Evolutionary conservation across 2,113 vertebrate species (phyloP).

Genomic region (Otus sunia): DNA sequence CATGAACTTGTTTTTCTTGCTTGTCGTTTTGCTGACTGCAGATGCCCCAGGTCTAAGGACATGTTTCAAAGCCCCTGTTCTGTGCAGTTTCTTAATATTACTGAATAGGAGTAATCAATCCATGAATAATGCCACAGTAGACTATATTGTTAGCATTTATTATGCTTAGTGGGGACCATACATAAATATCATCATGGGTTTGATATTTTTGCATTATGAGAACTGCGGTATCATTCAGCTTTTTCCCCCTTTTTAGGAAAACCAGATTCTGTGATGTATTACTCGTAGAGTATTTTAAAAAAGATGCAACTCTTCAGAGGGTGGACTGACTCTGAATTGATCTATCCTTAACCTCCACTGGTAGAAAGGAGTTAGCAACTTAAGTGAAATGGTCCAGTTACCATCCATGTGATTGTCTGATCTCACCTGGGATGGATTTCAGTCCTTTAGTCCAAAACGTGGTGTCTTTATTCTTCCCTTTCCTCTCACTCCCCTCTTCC

Average conservation of each 20-base stretch:
- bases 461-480: neutral
- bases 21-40: neutral
- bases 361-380: neutral
- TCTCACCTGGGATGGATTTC: neutral
- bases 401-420: neutral
- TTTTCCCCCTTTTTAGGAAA: neutral
- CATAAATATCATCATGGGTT: neutral
- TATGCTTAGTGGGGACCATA: neutral
- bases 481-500: neutral
- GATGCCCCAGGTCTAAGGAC: neutral
- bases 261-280: neutral
- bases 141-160: neutral
- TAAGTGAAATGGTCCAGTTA: neutral
- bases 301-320: neutral
- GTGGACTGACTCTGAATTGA: neutral
- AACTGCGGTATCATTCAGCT: neutral
- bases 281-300: neutral
- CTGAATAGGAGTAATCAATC: neutral
- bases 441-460: neutral
- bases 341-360: neutral
- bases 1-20: neutral
- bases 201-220: neutral
- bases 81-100: neutral
- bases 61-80: neutral
- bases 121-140: neutral